phyloP scores from a whole-genome alignment of 2,888 invertebrate genomes.

The Cenopis cana region DNA sequence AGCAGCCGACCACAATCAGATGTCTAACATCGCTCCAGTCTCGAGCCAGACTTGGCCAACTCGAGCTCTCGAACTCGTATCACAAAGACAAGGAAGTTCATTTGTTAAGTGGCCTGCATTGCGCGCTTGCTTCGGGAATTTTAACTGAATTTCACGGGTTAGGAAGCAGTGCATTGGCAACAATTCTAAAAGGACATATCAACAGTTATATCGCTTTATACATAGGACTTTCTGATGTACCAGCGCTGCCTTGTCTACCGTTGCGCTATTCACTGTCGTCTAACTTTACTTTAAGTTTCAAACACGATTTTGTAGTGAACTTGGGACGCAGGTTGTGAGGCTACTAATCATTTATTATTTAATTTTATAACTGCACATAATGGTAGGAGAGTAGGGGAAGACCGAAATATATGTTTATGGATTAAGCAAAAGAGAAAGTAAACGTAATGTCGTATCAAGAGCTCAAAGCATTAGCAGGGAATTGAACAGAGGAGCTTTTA shows the following conservation, averaged over 20 bases:
- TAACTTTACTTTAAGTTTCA: slow-evolving; percentile 31
- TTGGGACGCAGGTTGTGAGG: neutral
- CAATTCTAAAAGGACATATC: slow-evolving; percentile 1
- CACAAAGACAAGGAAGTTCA: slow-evolving; percentile 60
- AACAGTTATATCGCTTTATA: neutral
- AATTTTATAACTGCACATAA: neutral
- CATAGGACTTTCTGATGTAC: neutral
- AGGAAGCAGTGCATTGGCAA: slow-evolving; percentile 45
- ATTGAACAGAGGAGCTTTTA: too few relatives aligned
- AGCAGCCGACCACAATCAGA: slow-evolving; percentile 19
- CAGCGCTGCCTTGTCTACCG: slow-evolving; percentile 1
- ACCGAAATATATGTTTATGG: too few relatives aligned
- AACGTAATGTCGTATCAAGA: too few relatives aligned
- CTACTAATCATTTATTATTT: neutral
- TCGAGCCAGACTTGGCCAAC: slow-evolving; percentile 10
- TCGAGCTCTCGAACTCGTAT: slow-evolving; percentile 19
- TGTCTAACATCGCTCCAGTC: slow-evolving; percentile 23
- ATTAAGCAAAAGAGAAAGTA: too few relatives aligned
- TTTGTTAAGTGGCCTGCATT: slow-evolving; percentile 63
- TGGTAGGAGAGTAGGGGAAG: too few relatives aligned
- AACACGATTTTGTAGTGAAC: slow-evolving; percentile 25
- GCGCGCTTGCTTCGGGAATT: slow-evolving; percentile 58
- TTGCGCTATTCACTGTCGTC: slow-evolving; percentile 19
- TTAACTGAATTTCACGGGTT: slow-evolving; percentile 61
- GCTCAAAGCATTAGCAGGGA: too few relatives aligned